These are phyloP conservation scores for Salvelinus alpinus DNA, from an alignment of 2,113 vertebrate species.

Conservation along the genomic window DNA sequence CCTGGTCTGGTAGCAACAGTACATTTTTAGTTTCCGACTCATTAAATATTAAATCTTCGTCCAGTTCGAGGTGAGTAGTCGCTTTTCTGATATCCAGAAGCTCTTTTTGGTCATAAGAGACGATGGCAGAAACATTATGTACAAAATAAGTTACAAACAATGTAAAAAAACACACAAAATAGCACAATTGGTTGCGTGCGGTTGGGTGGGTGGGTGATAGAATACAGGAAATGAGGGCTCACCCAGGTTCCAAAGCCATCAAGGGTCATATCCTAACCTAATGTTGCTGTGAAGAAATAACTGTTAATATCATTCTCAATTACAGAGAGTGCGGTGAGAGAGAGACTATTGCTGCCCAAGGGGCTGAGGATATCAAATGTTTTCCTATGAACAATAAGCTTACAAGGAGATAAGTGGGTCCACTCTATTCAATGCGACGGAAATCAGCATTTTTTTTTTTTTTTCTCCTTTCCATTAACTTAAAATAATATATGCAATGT, in stretches of 20 bases:
- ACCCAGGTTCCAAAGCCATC: neutral
- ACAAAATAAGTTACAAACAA: no score
- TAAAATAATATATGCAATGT: constrained; percentile 28
- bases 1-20: no score
- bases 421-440: constrained; percentile 26
- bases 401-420: constrained; percentile 32
- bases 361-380: constrained; percentile 50
- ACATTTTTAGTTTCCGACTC: no score
- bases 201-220: no score
- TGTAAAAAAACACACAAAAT: no score
- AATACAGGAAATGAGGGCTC: neutral
- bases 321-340: constrained; percentile 14
- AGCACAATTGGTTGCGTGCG: no score
- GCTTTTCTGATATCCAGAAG: no score
- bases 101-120: no score
- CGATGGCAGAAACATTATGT: no score
- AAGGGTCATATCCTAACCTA: constrained; percentile 4
- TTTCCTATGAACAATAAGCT: constrained; percentile 36
- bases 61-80: no score
- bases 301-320: constrained; percentile 40
- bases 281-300: constrained; percentile 35
- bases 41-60: no score
- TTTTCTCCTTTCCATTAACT: constrained; percentile 40
- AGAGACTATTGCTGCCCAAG: constrained; percentile 5
- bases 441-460: constrained; percentile 13